Conservation (phyloP, 2,113 vertebrate species). For the Entomyzon cyanotis region DNA sequence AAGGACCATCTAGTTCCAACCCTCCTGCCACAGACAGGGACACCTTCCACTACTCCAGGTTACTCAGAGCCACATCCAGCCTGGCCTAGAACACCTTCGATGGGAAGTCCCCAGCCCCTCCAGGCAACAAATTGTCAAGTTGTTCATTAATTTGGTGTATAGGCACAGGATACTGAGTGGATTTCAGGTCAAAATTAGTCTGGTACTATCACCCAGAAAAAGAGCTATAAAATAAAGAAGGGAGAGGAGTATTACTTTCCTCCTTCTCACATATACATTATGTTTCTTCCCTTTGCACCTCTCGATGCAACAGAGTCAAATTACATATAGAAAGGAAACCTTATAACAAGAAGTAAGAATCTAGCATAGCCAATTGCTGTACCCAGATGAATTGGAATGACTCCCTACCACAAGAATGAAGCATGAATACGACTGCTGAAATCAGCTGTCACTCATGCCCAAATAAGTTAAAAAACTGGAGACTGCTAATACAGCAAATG, state of each 20-base stretch:
- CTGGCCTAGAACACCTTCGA: neutral
- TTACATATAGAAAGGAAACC: neutral
- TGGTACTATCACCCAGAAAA: neutral
- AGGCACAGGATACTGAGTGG: rapidly evolving
- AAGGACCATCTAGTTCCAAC: neutral
- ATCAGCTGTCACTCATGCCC: neutral
- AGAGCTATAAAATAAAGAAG: neutral
- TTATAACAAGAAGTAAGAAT: neutral
- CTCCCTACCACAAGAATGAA: neutral
- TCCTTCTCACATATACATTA: neutral
- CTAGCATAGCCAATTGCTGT: neutral
- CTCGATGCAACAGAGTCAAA: neutral
- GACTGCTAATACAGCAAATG: neutral
- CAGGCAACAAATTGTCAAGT: neutral
- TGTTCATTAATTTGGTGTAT: neutral
- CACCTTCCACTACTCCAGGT: neutral
- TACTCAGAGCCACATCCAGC: neutral
- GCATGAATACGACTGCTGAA: neutral
- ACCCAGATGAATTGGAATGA: neutral
- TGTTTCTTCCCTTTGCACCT: neutral
- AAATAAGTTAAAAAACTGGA: neutral
- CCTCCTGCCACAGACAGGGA: neutral
- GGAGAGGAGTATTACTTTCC: neutral
- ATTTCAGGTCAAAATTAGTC: neutral
- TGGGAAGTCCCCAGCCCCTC: neutral